Evolutionary conservation across 2,113 vertebrate species (phyloP).

Genomic region (Leptodactylus fuscus): DNA sequence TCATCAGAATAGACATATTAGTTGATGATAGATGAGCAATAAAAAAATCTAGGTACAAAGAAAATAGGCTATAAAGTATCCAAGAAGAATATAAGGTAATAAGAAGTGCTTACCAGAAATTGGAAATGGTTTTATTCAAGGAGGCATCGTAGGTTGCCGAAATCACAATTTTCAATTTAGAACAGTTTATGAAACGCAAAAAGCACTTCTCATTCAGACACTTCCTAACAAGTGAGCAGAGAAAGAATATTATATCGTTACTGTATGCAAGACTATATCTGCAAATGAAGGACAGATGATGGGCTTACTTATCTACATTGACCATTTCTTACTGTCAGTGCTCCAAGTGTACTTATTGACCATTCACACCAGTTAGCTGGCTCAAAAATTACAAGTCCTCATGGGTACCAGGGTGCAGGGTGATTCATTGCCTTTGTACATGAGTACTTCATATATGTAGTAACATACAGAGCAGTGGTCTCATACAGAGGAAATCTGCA

Average conservation of each 20-base stretch:
- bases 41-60: neutral
- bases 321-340: neutral
- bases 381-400: too few species aligned
- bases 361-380: too few species aligned
- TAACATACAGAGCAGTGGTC: too few species aligned
- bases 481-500: too few species aligned
- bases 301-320: neutral
- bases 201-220: neutral
- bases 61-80: neutral
- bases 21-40: neutral
- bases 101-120: neutral
- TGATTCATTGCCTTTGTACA: too few species aligned
- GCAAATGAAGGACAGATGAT: neutral
- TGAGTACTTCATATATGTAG: too few species aligned
- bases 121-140: constrained; percentile 5
- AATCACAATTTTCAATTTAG: constrained; percentile 7
- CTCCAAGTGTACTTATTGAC: neutral
- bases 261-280: neutral
- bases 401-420: too few species aligned
- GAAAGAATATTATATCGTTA: neutral
- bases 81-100: constrained; percentile 16
- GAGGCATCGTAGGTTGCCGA: neutral
- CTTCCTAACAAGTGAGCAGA: neutral
- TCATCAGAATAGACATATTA: neutral
- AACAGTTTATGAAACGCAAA: neutral